Evolutionary conservation across 2,888 invertebrate genomes (phyloP).

Genomic region (Boloria euphrosyne): DNA sequence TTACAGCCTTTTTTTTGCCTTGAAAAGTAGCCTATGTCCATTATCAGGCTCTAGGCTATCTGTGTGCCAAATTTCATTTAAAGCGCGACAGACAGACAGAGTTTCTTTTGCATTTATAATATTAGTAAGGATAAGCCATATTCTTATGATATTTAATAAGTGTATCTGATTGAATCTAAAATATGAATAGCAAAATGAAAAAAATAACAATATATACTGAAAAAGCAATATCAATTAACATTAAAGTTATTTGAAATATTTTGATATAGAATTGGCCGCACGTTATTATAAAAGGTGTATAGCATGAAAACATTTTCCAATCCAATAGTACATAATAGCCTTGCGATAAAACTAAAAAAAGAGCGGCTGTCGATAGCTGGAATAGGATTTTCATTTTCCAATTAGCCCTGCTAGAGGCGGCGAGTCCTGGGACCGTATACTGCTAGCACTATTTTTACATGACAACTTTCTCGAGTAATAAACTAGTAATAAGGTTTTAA

Average conservation of each 20-base stretch:
- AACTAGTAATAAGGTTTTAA: slow-evolving; percentile 12
- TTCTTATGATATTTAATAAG: no score
- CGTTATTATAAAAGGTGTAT: slow-evolving; percentile 30
- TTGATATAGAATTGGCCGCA: slow-evolving; percentile 10
- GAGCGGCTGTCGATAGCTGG: slow-evolving; percentile 39
- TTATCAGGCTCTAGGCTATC: no score
- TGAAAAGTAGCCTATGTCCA: no score
- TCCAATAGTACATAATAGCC: slow-evolving; percentile 34
- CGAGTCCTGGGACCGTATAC: slow-evolving; percentile 28
- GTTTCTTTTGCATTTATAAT: no score
- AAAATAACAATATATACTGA: no score
- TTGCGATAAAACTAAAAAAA: slow-evolving; percentile 32
- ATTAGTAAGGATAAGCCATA: no score
- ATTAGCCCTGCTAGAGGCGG: slow-evolving; percentile 46
- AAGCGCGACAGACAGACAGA: no score
- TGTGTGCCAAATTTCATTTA: no score
- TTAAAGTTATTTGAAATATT: not conserved
- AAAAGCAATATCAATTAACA: not conserved
- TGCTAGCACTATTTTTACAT: slow-evolving; percentile 30
- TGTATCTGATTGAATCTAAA: no score
- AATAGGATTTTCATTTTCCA: slow-evolving; percentile 54
- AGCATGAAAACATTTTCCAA: slow-evolving; percentile 35
- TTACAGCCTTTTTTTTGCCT: no score
- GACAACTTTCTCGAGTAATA: slow-evolving; percentile 21
- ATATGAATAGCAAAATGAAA: no score